phyloP scores from a whole-genome alignment of 2,113 vertebrate species.

The Arizona elegans region DNA sequence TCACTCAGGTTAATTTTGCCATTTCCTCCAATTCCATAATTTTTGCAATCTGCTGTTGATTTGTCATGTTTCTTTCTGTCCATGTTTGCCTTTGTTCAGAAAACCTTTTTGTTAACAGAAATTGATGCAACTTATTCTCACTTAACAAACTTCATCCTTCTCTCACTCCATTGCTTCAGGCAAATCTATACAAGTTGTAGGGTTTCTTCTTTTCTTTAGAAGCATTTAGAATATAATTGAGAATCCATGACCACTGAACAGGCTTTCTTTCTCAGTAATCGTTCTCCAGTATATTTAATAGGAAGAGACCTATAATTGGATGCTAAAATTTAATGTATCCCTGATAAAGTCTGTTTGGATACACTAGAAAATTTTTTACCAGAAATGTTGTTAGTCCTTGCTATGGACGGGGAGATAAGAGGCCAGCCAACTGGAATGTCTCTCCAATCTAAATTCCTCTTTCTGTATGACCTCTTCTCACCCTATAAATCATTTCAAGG shows the following conservation, averaged over 20 bases:
- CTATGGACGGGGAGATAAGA: neutral
- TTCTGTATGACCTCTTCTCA: neutral
- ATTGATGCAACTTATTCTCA: neutral
- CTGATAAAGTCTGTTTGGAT: neutral
- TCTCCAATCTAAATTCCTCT: neutral
- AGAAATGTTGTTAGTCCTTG: neutral
- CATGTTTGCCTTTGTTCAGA: neutral
- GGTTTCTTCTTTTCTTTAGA: neutral
- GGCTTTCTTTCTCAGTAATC: neutral
- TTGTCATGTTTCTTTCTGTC: neutral
- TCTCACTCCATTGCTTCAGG: neutral
- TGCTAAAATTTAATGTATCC: neutral
- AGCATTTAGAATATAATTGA: neutral
- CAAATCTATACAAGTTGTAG: neutral
- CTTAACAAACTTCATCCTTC: neutral
- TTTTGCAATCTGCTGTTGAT: neutral
- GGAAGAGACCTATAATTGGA: neutral
- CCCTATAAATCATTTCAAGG: neutral
- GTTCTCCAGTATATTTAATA: neutral
- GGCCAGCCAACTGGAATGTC: neutral
- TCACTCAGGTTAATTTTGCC: neutral
- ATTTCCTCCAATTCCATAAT: neutral
- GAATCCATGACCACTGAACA: neutral
- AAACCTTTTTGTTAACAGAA: neutral
- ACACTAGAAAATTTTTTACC: neutral